Evolutionary conservation across 1,140 invertebrate species (phyloP).

Genomic region (Drosophila trapezifrons): DNA sequence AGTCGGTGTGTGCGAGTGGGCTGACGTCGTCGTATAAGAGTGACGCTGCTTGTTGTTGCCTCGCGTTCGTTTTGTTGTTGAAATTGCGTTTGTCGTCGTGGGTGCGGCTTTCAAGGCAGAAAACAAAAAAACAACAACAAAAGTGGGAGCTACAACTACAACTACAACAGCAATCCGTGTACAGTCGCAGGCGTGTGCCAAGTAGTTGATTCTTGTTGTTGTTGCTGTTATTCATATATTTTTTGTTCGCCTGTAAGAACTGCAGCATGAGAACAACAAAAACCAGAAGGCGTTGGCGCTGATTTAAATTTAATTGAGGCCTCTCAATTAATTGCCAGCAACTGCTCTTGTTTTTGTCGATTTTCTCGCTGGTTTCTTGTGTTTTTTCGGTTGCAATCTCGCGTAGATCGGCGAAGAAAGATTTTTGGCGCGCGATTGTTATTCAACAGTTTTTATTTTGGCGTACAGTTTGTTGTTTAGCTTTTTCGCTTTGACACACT

Average conservation of each 20-base stretch:
- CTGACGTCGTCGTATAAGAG: constrained; percentile 70
- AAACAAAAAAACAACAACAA: constrained; percentile 23
- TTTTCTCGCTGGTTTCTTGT: constrained; percentile 8
- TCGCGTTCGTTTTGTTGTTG: constrained; percentile 19
- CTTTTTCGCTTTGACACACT: constrained; percentile 48
- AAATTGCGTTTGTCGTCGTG: constrained; percentile 55
- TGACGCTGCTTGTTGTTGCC: constrained; percentile 45
- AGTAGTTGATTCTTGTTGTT: constrained; percentile 52
- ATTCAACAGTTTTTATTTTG: constrained; percentile 60
- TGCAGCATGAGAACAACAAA: constrained; percentile 35
- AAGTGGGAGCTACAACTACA: constrained; percentile 41
- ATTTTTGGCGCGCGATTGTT: constrained; percentile 72
- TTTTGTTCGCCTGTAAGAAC: constrained; percentile 9
- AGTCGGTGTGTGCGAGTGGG: constrained; percentile 44
- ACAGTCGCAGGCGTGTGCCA: constrained; percentile 74
- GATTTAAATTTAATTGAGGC: constrained; percentile 76
- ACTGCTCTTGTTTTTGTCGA: constrained; percentile 29
- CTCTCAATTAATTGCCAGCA: constrained; percentile 74
- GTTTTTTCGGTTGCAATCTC: constrained; percentile 29
- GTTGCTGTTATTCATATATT: constrained; percentile 22
- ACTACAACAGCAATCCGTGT: constrained; percentile 30
- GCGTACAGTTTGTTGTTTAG: constrained; percentile 48
- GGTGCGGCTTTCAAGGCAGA: constrained; percentile 60
- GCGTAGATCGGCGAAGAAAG: constrained; percentile 12
- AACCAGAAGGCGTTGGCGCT: constrained; percentile 64